phyloP scores from a whole-genome alignment of 1,140 invertebrate species.

The Scaptomyza pallida region DNA sequence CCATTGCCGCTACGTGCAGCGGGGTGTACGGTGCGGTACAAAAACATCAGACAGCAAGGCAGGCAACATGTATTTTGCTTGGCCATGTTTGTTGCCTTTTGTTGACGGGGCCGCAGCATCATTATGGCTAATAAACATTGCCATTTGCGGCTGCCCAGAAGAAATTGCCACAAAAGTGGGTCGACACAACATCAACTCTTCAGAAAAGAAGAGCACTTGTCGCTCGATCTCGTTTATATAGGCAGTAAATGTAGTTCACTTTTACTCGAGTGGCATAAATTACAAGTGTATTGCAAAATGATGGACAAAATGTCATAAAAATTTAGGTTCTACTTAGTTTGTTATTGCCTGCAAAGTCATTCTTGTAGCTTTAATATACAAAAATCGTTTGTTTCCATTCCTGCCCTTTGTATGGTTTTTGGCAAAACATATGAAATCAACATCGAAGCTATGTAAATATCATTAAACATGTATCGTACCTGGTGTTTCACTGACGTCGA shows the following conservation, averaged over 20 bases:
- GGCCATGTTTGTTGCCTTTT: constrained; percentile 36
- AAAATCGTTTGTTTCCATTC: too few species aligned
- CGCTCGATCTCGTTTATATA: background rate
- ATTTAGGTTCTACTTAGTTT: too few species aligned
- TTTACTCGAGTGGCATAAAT: background rate
- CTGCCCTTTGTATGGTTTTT: too few species aligned
- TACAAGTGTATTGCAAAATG: background rate
- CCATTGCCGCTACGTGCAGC: constrained; percentile 1
- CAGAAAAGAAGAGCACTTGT: background rate
- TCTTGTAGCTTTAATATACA: too few species aligned
- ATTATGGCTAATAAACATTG: constrained; percentile 82
- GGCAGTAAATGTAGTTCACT: background rate
- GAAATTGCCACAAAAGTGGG: constrained; percentile 34
- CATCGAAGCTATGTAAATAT: constrained; percentile 29
- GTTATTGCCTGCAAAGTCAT: too few species aligned
- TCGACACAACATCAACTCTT: constrained; percentile 37
- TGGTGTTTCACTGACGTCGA: background rate
- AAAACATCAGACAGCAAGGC: constrained; percentile 24
- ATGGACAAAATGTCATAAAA: background rate
- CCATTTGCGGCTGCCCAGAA: constrained; percentile 69
- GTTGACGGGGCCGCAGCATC: constrained; percentile 73
- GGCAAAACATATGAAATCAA: constrained; percentile 17
- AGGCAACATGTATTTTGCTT: constrained; percentile 57
- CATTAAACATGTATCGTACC: constrained; percentile 31
- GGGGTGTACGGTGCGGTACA: background rate